phyloP scores from a whole-genome alignment of 2,888 invertebrate genomes.

The Eledone cirrhosa region DNA sequence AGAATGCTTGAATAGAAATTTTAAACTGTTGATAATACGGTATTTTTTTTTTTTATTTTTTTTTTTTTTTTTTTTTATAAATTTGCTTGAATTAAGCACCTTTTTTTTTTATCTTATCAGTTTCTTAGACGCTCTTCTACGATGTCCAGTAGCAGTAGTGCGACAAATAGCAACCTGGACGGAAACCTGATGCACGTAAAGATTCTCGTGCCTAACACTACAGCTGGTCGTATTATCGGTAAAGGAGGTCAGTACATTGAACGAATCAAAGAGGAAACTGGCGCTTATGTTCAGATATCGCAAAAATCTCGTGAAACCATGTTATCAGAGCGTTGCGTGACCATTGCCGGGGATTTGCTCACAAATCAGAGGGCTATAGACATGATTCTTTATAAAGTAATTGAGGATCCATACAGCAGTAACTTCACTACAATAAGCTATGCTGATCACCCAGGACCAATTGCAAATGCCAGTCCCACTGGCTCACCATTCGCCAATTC shows the following conservation, averaged over 20 bases:
- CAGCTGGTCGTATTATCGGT: slow-evolving; percentile 62
- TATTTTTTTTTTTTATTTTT: too few relatives aligned
- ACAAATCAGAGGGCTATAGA: slow-evolving; percentile 42
- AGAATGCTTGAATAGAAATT: too few relatives aligned
- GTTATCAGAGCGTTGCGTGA: slow-evolving; percentile 55
- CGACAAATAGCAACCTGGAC: not conserved
- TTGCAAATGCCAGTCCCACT: slow-evolving; percentile 77
- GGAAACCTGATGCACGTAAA: slow-evolving; percentile 44
- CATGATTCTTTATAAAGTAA: slow-evolving; percentile 93
- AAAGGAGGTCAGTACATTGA: slow-evolving; percentile 54
- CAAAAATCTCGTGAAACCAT: slow-evolving; percentile 53
- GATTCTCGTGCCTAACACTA: slow-evolving; percentile 57
- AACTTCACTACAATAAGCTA: slow-evolving; percentile 94
- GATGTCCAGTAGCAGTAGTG: not conserved
- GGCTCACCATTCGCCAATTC: slow-evolving; percentile 83
- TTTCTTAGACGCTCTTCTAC: not conserved
- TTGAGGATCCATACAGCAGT: slow-evolving; percentile 94
- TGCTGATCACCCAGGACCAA: slow-evolving; percentile 77
- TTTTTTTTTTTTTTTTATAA: too few relatives aligned
- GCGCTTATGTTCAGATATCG: slow-evolving; percentile 57
- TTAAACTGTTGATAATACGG: too few relatives aligned
- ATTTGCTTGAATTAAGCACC: too few relatives aligned
- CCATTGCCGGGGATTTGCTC: slow-evolving; percentile 46
- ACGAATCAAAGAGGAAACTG: slow-evolving; percentile 56
- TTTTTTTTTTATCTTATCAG: too few relatives aligned